These are phyloP conservation scores for Dinocampus coccinellae DNA, from an alignment of 2,888 invertebrate genomes.

Conservation along the genomic window DNA sequence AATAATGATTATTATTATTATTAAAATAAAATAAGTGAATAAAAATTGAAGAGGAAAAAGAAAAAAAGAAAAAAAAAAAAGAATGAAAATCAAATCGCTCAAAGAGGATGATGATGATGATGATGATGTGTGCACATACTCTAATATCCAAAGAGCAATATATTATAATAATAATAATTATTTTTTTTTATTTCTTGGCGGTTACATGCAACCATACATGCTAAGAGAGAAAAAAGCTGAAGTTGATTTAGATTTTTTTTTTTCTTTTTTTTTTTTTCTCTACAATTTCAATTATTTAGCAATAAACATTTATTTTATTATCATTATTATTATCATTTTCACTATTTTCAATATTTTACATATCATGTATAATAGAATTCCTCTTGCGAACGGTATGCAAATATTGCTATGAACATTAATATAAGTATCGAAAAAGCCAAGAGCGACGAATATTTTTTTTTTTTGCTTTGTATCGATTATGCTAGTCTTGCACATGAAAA, in stretches of 20 bases:
- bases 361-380: conserved; percentile 26
- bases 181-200: conserved; percentile 27
- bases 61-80: too few relatives aligned
- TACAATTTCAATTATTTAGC: not conserved
- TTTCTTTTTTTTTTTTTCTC: conserved; percentile 14
- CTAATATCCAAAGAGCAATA: conserved; percentile 4
- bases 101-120: conserved; percentile 15
- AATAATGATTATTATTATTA: too few relatives aligned
- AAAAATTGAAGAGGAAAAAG: too few relatives aligned
- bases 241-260: conserved; percentile 4
- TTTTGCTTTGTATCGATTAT: conserved; percentile 31
- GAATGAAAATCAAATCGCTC: conserved; percentile 3
- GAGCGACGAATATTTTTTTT: conserved; percentile 34
- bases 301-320: conserved; percentile 5
- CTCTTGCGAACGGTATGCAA: conserved; percentile 21
- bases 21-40: too few relatives aligned
- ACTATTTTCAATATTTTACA: not conserved
- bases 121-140: conserved; percentile 17
- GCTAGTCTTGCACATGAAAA: not conserved
- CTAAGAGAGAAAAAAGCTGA: conserved; percentile 48
- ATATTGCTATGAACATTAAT: conserved; percentile 26
- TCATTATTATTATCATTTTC: not conserved
- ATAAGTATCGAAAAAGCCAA: conserved; percentile 49
- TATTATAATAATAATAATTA: too few relatives aligned
- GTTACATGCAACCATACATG: conserved; percentile 65